Conservation (phyloP, 2,888 invertebrate genomes). For the Agrypnus murinus region DNA sequence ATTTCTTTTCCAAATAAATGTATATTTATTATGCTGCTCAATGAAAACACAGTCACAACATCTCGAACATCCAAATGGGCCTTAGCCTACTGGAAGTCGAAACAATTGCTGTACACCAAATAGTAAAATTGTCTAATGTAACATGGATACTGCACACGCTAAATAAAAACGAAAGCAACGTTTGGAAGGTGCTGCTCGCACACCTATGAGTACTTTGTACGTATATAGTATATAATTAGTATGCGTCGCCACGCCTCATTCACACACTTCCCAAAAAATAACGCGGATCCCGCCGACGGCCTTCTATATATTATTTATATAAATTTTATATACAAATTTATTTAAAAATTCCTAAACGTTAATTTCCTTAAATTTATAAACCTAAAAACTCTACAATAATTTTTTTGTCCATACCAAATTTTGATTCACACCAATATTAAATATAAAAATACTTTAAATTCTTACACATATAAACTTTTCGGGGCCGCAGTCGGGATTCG, state of each 20-base stretch:
- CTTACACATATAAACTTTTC: constrained; percentile 72
- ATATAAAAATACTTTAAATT: constrained; percentile 73
- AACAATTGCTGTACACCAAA: constrained; percentile 73
- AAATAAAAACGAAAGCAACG: constrained; percentile 69
- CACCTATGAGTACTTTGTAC: constrained; percentile 71
- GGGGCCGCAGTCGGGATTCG: constrained; percentile 57
- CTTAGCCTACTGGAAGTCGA: constrained; percentile 62
- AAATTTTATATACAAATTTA: constrained; percentile 80
- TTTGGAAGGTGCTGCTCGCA: constrained; percentile 69
- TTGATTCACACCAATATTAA: constrained; percentile 74
- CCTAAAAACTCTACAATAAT: constrained; percentile 72
- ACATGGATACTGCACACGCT: constrained; percentile 73
- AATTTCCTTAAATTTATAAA: constrained; percentile 75
- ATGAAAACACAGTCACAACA: constrained; percentile 76
- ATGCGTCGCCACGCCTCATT: constrained; percentile 70
- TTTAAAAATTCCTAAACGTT: constrained; percentile 81
- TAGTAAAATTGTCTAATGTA: constrained; percentile 74
- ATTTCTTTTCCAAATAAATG: constrained; percentile 78
- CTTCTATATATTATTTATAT: constrained; percentile 77
- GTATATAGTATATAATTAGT: constrained; percentile 69
- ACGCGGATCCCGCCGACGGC: constrained; percentile 69
- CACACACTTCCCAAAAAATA: constrained; percentile 59
- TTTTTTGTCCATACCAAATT: constrained; percentile 71
- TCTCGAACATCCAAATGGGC: constrained; percentile 66
- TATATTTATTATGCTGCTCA: constrained; percentile 85